phyloP scores from a whole-genome alignment of 2,888 invertebrate species.

The Drosophila differens region DNA sequence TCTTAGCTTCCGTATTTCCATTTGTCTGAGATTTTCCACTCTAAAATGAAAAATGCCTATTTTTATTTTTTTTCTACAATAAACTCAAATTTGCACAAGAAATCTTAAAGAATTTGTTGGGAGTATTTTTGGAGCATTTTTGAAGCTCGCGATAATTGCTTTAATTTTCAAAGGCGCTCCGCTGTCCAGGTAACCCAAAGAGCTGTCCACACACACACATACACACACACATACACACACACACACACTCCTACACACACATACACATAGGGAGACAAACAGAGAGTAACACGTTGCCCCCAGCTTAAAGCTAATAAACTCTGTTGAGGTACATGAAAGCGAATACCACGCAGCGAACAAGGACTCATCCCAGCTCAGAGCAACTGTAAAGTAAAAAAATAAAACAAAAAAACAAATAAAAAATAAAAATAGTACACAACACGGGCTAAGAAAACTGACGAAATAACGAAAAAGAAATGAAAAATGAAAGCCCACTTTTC shows the following conservation, averaged over 20 bases:
- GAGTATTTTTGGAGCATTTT: neutral
- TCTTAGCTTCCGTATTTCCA: no score
- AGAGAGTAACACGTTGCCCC: constrained; percentile 25
- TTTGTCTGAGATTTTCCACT: neutral
- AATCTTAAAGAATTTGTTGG: neutral
- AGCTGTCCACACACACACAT: constrained; percentile 27
- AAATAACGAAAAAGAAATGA: constrained; percentile 36
- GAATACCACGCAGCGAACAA: constrained; percentile 59
- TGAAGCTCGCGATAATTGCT: constrained; percentile 47
- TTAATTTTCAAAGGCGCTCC: constrained; percentile 50
- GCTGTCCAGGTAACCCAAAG: constrained; percentile 62
- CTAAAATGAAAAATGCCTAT: accelerated
- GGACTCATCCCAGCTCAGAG: constrained; percentile 56
- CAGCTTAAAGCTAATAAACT: constrained; percentile 75
- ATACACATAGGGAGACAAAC: neutral
- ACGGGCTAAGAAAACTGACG: constrained; percentile 23
- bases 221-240: neutral
- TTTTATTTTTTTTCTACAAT: neutral
- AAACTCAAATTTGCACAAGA: neutral
- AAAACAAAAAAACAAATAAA: constrained; percentile 13
- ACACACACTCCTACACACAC: constrained; percentile 1
- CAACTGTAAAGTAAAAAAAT: constrained; percentile 9
- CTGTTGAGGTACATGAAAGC: constrained; percentile 68
- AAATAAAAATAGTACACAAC: constrained; percentile 48
- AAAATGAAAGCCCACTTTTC: constrained; percentile 70